Percentiles rank a stretch among this genome's conserved stretches.
These are phyloP conservation scores for Cylas formicarius DNA, from an alignment of 1,140 invertebrate species.

Conservation along the genomic window DNA sequence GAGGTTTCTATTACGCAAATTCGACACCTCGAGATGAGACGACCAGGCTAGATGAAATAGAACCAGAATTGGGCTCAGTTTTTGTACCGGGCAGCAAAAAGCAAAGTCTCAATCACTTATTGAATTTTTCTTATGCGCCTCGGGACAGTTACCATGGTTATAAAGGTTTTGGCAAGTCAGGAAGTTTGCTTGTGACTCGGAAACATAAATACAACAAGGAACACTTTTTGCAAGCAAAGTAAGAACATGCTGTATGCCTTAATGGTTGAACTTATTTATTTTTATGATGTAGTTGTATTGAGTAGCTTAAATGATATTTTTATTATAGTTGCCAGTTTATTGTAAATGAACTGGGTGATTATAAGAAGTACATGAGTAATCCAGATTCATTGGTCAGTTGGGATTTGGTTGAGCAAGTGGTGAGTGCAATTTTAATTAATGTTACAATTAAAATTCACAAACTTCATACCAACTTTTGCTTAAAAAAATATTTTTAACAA, in stretches of 20 bases:
- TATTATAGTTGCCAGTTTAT: constrained; percentile 88
- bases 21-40: constrained; percentile 57
- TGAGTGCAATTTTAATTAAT: constrained; percentile 56
- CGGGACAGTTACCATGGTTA: constrained; percentile 43
- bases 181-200: constrained; percentile 42
- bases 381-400: constrained; percentile 88
- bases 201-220: constrained; percentile 81
- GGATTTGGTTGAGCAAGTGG: constrained; percentile 87
- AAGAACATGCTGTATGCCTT: constrained; percentile 33
- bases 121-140: constrained; percentile 76
- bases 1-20: constrained; percentile 52
- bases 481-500: too few species aligned
- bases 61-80: constrained; percentile 73
- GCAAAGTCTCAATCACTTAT: constrained; percentile 85
- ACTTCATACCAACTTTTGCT: too few species aligned
- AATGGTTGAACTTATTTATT: not conserved
- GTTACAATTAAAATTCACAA: too few species aligned
- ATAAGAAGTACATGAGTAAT: constrained; percentile 65
- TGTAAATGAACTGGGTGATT: constrained; percentile 72
- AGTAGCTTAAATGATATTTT: not conserved
- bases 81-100: constrained; percentile 79
- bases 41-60: constrained; percentile 55
- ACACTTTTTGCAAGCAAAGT: constrained; percentile 91
- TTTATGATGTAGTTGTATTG: constrained; percentile 1
- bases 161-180: constrained; percentile 15